Evolutionary conservation across 2,888 invertebrate genomes (phyloP).

Genomic region (Chloromyia formosa): DNA sequence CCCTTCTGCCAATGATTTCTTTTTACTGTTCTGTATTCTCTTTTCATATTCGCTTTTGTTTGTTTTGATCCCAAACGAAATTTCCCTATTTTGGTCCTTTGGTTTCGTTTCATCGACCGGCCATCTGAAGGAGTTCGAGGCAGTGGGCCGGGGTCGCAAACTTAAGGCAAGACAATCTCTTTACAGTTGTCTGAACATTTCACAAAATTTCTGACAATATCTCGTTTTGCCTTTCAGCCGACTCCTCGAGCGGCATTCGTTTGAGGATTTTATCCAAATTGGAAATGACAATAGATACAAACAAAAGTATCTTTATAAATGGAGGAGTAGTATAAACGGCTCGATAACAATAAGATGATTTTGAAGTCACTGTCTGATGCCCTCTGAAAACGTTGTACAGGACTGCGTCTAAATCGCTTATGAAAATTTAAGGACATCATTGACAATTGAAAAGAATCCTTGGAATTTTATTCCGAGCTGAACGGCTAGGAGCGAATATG

Average conservation of each 20-base stretch:
- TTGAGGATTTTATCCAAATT: slow-evolving; percentile 2
- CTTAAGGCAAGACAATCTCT: slow-evolving; percentile 5
- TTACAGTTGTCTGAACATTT: slow-evolving; percentile 39
- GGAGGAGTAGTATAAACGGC: too few relatives aligned
- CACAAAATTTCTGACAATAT: slow-evolving; percentile 30
- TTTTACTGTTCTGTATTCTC: too few relatives aligned
- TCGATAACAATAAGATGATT: too few relatives aligned
- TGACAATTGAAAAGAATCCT: too few relatives aligned
- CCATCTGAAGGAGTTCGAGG: too few relatives aligned
- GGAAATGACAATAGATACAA: background rate
- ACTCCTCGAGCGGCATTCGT: background rate
- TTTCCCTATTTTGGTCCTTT: slow-evolving; percentile 7
- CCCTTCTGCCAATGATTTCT: background rate
- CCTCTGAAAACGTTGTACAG: too few relatives aligned
- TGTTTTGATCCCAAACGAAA: slow-evolving; percentile 31
- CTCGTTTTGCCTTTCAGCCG: background rate
- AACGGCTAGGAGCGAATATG: too few relatives aligned
- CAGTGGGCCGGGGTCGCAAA: background rate
- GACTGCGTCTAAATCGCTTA: too few relatives aligned
- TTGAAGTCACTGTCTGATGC: too few relatives aligned
- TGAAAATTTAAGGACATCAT: too few relatives aligned
- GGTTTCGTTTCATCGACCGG: background rate
- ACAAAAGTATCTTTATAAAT: too few relatives aligned
- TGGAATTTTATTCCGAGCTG: too few relatives aligned
- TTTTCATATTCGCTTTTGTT: background rate